phyloP scores from a whole-genome alignment of 1,140 invertebrate genomes.

The Orchestia grillus region DNA sequence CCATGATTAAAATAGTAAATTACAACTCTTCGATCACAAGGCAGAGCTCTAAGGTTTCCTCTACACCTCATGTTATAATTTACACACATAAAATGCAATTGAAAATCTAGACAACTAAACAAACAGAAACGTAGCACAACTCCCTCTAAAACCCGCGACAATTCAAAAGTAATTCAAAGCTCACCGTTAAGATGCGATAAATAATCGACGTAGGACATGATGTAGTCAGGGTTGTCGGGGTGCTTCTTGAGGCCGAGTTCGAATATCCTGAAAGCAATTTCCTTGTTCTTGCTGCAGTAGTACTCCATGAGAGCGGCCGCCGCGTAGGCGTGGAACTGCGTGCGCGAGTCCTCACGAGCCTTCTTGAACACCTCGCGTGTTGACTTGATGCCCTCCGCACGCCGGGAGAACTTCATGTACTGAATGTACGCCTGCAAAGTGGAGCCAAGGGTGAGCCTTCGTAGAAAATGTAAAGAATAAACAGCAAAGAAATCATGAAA shows the following conservation, averaged over 20 bases:
- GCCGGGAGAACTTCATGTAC: constrained; percentile 98
- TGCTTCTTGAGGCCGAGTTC: constrained; percentile 98
- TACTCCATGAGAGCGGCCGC: constrained; percentile 99
- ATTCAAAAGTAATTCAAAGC: too few relatives aligned
- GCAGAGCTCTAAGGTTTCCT: too few relatives aligned
- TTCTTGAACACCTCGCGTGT: constrained; percentile 95
- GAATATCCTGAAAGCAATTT: constrained; percentile 98
- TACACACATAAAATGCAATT: too few relatives aligned
- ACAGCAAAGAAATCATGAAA: too few relatives aligned
- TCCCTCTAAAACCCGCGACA: too few relatives aligned
- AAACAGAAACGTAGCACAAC: too few relatives aligned
- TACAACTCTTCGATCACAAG: too few relatives aligned
- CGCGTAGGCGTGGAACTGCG: constrained; percentile 93
- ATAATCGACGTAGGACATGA: constrained; percentile 96
- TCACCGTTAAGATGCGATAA: constrained; percentile 96
- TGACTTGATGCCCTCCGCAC: constrained; percentile 97
- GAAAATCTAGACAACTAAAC: too few relatives aligned
- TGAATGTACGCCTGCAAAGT: constrained; percentile 89
- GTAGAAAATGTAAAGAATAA: too few relatives aligned
- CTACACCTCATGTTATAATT: too few relatives aligned
- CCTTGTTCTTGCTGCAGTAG: constrained; percentile 99
- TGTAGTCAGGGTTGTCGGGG: constrained; percentile 92
- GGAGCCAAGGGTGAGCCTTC: not conserved
- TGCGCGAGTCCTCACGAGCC: constrained; percentile 90
- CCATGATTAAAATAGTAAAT: too few relatives aligned